Evolutionary conservation across 1,140 invertebrate genomes (phyloP).

Genomic region (Drosophila baimaii): DNA sequence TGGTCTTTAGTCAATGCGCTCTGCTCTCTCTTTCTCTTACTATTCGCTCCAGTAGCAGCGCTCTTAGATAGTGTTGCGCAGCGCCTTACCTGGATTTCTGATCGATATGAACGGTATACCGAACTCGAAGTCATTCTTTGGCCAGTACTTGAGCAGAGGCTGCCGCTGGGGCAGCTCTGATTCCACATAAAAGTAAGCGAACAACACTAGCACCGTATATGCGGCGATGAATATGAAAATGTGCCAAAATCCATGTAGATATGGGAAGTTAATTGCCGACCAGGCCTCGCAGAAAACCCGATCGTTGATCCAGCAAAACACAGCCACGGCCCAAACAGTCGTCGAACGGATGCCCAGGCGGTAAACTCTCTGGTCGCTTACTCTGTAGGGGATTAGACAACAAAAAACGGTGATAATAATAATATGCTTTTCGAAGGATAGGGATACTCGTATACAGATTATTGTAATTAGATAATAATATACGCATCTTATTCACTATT

Average conservation of each 20-base stretch:
- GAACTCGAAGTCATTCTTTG: constrained; percentile 89
- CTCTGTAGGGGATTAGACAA: constrained; percentile 85
- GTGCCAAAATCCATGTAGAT: constrained; percentile 92
- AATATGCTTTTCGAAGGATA: background rate
- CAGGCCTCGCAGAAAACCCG: constrained; percentile 91
- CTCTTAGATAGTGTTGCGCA: constrained; percentile 70
- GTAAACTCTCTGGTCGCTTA: constrained; percentile 87
- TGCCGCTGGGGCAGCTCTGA: constrained; percentile 89
- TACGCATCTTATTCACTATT: too few species aligned
- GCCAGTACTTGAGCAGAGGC: constrained; percentile 90
- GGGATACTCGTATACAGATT: background rate
- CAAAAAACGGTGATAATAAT: constrained; percentile 10
- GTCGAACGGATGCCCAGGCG: constrained; percentile 88
- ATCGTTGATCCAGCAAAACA: constrained; percentile 91
- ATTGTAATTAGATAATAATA: too few species aligned
- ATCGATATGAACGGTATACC: constrained; percentile 90
- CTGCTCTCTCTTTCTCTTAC: constrained; percentile 28
- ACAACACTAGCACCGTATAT: constrained; percentile 90
- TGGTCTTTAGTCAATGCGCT: constrained; percentile 32
- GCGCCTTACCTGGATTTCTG: constrained; percentile 85
- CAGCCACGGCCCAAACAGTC: constrained; percentile 88
- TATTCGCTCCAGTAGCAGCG: constrained; percentile 14
- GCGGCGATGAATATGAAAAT: constrained; percentile 91
- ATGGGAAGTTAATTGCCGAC: constrained; percentile 90
- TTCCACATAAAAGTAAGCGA: constrained; percentile 91